Base-by-base conservation (phyloP, 2,113 vertebrate genomes). In the Lagopus leucura region DNA sequence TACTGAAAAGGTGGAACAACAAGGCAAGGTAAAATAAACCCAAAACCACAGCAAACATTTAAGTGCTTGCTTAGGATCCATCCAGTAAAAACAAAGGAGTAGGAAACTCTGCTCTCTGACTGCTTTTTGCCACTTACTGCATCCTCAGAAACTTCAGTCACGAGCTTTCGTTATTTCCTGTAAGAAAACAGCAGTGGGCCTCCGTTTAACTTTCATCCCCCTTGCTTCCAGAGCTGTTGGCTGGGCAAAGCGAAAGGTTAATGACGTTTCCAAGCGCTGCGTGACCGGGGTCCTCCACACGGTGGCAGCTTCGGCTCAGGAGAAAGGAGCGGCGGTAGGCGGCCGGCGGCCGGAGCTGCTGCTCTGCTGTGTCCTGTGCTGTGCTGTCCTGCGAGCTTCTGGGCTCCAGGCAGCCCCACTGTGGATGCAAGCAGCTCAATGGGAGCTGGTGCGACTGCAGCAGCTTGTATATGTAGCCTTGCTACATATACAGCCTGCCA, bases 221-320 rank as follows among this genome's bases (percentile, higher is more conserved):
- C 32, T 66, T 34, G 9, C 45, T 86, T 66, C 72, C 86, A 34
- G 66, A 43, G 40, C 22, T 24, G 25, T 1, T 17, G 40, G 30
- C 27, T 86, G 47, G 24, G 80, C n/a, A 9, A 45, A 57, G 63
- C 8, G 22, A 65, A 18, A 47, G 36, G 11, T 32, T 54, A 79
- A 65, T 14, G 25, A 18, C 64, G 27, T 64, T 67, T 64, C 79
- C 85, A 32, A 34, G 24, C 6, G 54, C 2, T 0, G 81, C 25
- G 54, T 47, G 88, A 90, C 60, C 1, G 72, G 8, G 7, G 19
- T 54, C 6, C 16, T 84, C 94, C 92, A 79, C 96, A 94, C 6
- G 96, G 89, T 80, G 96, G 96, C 97, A 95, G 86, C 76, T 93
- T 82, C 12, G 36, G 71, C 34, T 74, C 73, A 83, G 81, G 50